A percentile compares a stretch with the other conserved stretches of the same genome.
Conservation (phyloP, 2,113 vertebrate genomes). For the Coregonus clupeaformis region DNA sequence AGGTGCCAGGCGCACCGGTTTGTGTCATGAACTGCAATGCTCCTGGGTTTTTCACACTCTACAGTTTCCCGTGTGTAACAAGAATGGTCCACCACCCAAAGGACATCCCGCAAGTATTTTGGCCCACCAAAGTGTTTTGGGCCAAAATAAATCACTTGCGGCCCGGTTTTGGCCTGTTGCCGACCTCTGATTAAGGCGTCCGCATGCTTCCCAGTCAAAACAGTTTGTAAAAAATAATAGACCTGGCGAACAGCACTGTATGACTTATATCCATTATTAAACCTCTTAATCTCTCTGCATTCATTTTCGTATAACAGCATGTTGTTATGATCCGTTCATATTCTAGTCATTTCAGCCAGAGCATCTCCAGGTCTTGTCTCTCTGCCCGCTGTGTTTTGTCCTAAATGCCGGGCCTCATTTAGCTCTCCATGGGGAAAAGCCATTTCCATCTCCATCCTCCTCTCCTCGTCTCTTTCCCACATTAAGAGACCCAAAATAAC, state of each 20-base stretch:
- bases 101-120: too few species aligned
- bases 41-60: too few species aligned
- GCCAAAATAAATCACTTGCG: too few species aligned
- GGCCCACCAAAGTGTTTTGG: too few species aligned
- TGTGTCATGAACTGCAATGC: too few species aligned
- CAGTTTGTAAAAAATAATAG: not conserved
- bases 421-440: not conserved
- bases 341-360: not conserved
- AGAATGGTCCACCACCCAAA: too few species aligned
- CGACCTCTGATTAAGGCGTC: too few species aligned
- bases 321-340: not conserved
- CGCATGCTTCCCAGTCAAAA: too few species aligned
- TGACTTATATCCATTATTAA: not conserved
- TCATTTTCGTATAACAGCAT: not conserved
- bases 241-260: not conserved
- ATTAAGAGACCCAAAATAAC: not conserved
- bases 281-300: not conserved
- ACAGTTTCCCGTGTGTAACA: too few species aligned
- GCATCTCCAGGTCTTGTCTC: not conserved
- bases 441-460: not conserved
- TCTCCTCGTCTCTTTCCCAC: not conserved
- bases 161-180: too few species aligned
- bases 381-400: not conserved
- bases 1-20: too few species aligned
- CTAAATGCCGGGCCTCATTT: constrained; percentile 2